These are phyloP conservation scores for Gallinago media DNA, from an alignment of 2,113 vertebrate genomes.

Conservation along the genomic window DNA sequence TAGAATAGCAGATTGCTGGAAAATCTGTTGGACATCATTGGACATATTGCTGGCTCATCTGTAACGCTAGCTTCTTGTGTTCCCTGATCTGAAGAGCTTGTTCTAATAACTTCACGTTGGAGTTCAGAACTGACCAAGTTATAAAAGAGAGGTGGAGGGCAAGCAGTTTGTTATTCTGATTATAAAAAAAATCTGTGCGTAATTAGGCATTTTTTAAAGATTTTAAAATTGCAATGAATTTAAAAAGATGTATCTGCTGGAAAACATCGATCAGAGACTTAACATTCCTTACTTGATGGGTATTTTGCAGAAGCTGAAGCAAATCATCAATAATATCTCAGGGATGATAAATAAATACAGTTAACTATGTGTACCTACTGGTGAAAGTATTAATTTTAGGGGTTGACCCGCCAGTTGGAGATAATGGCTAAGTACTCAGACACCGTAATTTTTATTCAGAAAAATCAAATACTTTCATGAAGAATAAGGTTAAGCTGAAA, in stretches of 20 bases:
- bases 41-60: not conserved
- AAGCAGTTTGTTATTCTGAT: not conserved
- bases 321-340: not conserved
- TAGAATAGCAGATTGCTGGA: not conserved
- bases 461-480: not conserved
- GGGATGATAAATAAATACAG: not conserved
- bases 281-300: not conserved
- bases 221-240: not conserved
- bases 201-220: not conserved
- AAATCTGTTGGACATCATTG: not conserved
- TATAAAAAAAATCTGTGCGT: not conserved
- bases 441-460: slow-evolving; percentile 21
- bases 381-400: not conserved
- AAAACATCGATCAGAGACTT: fast-evolving
- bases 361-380: not conserved
- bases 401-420: not conserved
- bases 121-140: not conserved
- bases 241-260: not conserved
- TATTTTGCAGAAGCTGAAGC: not conserved
- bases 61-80: not conserved
- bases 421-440: not conserved
- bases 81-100: not conserved
- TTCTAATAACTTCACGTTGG: not conserved
- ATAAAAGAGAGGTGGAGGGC: not conserved
- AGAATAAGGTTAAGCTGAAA: not conserved